Percentiles rank a stretch among this genome's conserved stretches.
These are phyloP conservation scores for Ichneumon xanthorius DNA, from an alignment of 2,888 invertebrate genomes.

Conservation along the genomic window DNA sequence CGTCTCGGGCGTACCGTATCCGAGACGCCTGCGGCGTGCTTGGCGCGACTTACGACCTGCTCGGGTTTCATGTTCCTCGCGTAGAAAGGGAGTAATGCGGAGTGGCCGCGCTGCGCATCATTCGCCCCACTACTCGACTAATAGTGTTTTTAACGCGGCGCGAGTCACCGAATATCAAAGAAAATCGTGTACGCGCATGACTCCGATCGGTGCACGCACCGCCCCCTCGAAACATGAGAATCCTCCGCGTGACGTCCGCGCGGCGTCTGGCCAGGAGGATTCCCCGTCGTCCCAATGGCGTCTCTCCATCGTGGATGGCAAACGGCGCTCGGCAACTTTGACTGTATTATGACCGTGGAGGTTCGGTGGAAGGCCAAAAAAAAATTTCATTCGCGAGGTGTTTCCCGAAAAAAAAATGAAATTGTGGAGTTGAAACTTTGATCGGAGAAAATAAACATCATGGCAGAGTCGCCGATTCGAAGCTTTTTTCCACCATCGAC, in stretches of 20 bases:
- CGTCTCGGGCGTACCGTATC: slow-evolving; percentile 4
- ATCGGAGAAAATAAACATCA: neutral
- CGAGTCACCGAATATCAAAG: slow-evolving; percentile 75
- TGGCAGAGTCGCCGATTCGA: neutral
- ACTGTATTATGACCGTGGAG: neutral
- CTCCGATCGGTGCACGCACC: slow-evolving; percentile 49
- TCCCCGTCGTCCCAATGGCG: slow-evolving; percentile 2
- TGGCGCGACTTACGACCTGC: slow-evolving; percentile 72
- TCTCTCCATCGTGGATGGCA: neutral
- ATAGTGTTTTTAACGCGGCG: slow-evolving; percentile 51
- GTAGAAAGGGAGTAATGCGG: slow-evolving; percentile 84
- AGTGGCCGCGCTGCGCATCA: slow-evolving; percentile 85
- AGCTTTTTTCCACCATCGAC: neutral
- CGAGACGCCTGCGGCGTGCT: slow-evolving; percentile 20
- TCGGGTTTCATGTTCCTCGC: slow-evolving; percentile 77
- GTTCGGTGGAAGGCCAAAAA: neutral
- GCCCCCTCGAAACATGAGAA: slow-evolving; percentile 32
- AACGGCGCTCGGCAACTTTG: neutral
- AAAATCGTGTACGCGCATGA: slow-evolving; percentile 73
- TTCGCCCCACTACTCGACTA: slow-evolving; percentile 78
- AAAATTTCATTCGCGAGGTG: neutral
- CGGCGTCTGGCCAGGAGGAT: neutral
- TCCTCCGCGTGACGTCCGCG: neutral
- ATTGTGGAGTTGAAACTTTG: neutral
- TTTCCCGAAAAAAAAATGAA: neutral